Conservation (phyloP, 2,888 invertebrate genomes). For the Cryptus viduatorius region DNA sequence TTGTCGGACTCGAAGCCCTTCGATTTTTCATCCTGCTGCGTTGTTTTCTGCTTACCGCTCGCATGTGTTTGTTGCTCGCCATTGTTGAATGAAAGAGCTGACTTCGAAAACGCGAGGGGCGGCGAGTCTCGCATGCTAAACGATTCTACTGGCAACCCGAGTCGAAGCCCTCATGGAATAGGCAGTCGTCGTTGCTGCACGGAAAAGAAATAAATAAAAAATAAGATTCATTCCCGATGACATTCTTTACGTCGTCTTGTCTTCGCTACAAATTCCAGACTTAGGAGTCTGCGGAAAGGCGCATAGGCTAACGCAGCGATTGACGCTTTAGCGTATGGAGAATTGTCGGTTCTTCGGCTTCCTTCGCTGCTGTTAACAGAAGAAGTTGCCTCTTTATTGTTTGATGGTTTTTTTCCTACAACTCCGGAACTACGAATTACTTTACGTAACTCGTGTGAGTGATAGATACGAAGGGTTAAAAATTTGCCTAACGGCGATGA, state of each 20-base stretch:
- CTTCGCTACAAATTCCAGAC: slow-evolving; percentile 16
- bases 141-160: slow-evolving; percentile 32
- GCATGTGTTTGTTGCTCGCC: slow-evolving; percentile 27
- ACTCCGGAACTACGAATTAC: too few species aligned
- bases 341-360: not conserved
- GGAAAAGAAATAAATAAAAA: slow-evolving; percentile 11
- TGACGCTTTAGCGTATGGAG: not conserved
- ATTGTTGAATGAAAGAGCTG: slow-evolving; percentile 47
- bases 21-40: slow-evolving; percentile 61
- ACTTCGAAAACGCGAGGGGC: slow-evolving; percentile 17
- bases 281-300: not conserved
- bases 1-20: slow-evolving; percentile 63
- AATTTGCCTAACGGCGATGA: not conserved
- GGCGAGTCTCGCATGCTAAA: slow-evolving; percentile 57
- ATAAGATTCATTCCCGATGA: slow-evolving; percentile 28
- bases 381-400: too few species aligned
- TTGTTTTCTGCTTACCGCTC: slow-evolving; percentile 50
- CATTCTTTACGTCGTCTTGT: slow-evolving; percentile 34
- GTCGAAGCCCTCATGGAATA: slow-evolving; percentile 26
- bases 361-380: too few species aligned
- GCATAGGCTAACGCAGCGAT: not conserved
- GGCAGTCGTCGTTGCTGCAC: slow-evolving; percentile 4
- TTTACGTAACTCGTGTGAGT: too few species aligned
- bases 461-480: not conserved
- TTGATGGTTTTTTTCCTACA: too few species aligned